phyloP scores from a whole-genome alignment of 92 coral and sea anemone genomes.

The Virgularia gustaviana region DNA sequence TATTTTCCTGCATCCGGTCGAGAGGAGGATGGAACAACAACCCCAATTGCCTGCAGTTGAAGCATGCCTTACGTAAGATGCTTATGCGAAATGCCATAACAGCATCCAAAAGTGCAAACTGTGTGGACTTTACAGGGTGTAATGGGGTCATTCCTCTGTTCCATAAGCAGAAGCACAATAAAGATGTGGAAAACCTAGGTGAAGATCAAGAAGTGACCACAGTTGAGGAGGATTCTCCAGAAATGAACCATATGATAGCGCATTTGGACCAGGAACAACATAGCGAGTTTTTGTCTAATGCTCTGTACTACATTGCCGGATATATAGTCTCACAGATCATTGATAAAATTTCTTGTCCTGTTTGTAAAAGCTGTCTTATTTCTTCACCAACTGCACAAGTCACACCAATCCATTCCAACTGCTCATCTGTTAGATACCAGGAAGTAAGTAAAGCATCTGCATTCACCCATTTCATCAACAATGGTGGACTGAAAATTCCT shows the following conservation, averaged over 20 bases:
- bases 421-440: background rate
- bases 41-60: no score
- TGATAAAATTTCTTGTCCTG: background rate
- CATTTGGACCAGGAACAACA: background rate
- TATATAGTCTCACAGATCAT: background rate
- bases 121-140: background rate
- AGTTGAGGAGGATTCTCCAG: no score
- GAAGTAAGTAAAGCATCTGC: background rate
- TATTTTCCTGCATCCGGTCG: background rate
- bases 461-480: background rate
- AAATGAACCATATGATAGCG: background rate
- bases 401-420: background rate
- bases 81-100: constrained; percentile 2
- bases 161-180: background rate
- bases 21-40: no score
- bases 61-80: constrained; percentile 2
- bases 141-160: background rate
- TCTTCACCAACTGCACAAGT: background rate
- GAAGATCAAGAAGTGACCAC: no score
- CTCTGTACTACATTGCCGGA: background rate
- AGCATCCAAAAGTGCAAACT: constrained; percentile 7
- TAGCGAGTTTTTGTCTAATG: background rate
- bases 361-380: background rate
- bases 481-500: background rate
- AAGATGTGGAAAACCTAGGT: no score